These are phyloP conservation scores for Anthrax anthrax DNA, from an alignment of 2,888 invertebrate species.

Conservation along the genomic window DNA sequence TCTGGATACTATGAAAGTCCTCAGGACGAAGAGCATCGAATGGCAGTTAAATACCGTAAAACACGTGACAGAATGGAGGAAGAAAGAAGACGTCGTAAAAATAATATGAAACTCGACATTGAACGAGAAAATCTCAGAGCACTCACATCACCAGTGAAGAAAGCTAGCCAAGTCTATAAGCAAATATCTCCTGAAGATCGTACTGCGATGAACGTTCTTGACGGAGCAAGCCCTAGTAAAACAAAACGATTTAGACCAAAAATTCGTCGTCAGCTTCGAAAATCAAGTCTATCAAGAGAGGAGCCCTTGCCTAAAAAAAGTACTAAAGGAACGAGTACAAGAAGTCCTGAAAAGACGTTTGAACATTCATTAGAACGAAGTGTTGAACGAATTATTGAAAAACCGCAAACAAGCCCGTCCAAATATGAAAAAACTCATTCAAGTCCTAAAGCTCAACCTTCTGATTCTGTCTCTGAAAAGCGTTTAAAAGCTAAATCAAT, in stretches of 20 bases:
- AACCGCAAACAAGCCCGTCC: slow-evolving; percentile 31
- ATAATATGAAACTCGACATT: slow-evolving; percentile 63
- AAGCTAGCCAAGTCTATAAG: slow-evolving; percentile 14
- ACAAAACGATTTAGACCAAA: slow-evolving; percentile 34
- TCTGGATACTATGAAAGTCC: slow-evolving; percentile 64
- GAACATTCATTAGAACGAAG: not conserved
- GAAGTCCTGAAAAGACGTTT: slow-evolving; percentile 12
- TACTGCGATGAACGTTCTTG: slow-evolving; percentile 17
- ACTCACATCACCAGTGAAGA: slow-evolving; percentile 35
- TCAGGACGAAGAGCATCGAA: slow-evolving; percentile 41
- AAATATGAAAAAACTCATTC: slow-evolving; percentile 28
- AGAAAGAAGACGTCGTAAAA: slow-evolving; percentile 55
- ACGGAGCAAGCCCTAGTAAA: slow-evolving; percentile 27
- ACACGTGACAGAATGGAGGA: slow-evolving; percentile 47
- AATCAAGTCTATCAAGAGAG: slow-evolving; percentile 23
- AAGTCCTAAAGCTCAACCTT: slow-evolving; percentile 24
- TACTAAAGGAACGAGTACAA: not conserved
- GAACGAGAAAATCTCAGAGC: slow-evolving; percentile 43
- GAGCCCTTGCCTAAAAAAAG: slow-evolving; percentile 19
- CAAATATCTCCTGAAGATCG: slow-evolving; percentile 27
- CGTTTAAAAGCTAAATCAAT: slow-evolving; percentile 68
- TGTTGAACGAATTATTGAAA: not conserved
- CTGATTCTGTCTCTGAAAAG: slow-evolving; percentile 29
- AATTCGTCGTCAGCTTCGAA: slow-evolving; percentile 29
- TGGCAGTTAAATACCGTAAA: slow-evolving; percentile 17